A percentile compares a stretch with the other conserved stretches of the same genome.
Conservation (phyloP, 2,797 vertebrate genomes). For the Brachyalestes nurse region DNA sequence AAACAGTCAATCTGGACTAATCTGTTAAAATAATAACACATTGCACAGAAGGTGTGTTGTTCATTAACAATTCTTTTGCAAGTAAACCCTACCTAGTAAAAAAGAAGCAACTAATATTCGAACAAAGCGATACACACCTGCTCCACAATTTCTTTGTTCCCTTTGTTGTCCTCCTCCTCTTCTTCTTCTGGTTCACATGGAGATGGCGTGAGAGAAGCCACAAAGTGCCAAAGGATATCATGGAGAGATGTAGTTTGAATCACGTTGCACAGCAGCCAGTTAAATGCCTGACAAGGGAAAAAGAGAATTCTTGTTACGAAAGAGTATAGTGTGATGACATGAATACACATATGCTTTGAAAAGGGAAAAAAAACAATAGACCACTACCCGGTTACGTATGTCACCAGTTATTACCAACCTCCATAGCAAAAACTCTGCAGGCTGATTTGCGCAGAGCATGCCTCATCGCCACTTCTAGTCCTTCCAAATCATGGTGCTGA, state of each 20-base stretch:
- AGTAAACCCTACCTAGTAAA: not conserved
- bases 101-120: not conserved
- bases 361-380: not conserved
- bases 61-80: too few species aligned
- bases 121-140: constrained; percentile 76
- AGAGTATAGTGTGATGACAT: not conserved
- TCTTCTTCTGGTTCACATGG: constrained; percentile 94
- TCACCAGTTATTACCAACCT: constrained; percentile 75
- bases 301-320: not conserved
- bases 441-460: constrained; percentile 97
- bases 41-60: not conserved
- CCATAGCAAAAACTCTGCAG: constrained; percentile 98
- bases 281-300: constrained; percentile 87
- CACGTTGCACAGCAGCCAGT: constrained; percentile 99
- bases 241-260: constrained; percentile 98
- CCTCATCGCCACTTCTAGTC: constrained; percentile 97
- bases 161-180: constrained; percentile 97
- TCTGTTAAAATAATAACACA: not conserved
- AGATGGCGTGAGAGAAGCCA: constrained; percentile 95
- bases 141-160: constrained; percentile 92
- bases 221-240: constrained; percentile 99
- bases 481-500: constrained; percentile 97
- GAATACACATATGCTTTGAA: not conserved
- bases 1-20: not conserved
- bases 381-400: not conserved